Base-by-base conservation (phyloP, 2,797 vertebrate species). In the Gambusia yucatana region DNA sequence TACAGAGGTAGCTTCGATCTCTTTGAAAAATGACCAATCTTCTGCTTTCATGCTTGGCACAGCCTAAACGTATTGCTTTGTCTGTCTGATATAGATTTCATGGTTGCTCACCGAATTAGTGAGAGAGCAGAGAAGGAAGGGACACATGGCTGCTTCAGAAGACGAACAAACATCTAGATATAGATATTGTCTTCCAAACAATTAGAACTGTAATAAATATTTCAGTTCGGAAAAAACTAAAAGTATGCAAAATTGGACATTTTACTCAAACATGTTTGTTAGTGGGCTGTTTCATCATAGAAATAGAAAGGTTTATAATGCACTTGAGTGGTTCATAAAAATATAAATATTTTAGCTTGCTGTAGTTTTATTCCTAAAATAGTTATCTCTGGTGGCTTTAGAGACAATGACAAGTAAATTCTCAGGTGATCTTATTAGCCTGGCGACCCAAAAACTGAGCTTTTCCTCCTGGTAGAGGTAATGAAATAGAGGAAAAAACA, bases 71-170 rank as follows among this genome's bases (percentile, higher is more conserved):
- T 43, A 72, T 67, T 65, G 39, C 61, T 73, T 79, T 39, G 25
- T 16, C 25, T 77, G 13, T 70, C 28, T 8, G 4, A 4, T 36
- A 70, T 59, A 30, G 44, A 80, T 65, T 50, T 52, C 22, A 71
- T 73, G 43, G 16, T 85, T 71, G 50, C 52, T 59, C 72, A 28
- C 36, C 61, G 50, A 71, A 75, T 82, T 14, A 73, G 63, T 36
- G 8, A 63, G 69, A 70, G 14, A 36, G 33, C 14, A 72, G 65
- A 63, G 20, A 79, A 81, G 57, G 11, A 36, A 50, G 33, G 73
- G 22, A 67, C 76, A 72, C 33, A 43, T 59, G 59, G 43, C 52
- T 78, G 50, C n/a, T 36, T 28, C 75, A 36, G 16, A 75, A 57
- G 20, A 17, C 11, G 39, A 61, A 50, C 76, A 50, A 28, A 46